These are phyloP conservation scores for Ammospiza caudacuta DNA, from an alignment of 2,113 vertebrate species.

Conservation along the genomic window DNA sequence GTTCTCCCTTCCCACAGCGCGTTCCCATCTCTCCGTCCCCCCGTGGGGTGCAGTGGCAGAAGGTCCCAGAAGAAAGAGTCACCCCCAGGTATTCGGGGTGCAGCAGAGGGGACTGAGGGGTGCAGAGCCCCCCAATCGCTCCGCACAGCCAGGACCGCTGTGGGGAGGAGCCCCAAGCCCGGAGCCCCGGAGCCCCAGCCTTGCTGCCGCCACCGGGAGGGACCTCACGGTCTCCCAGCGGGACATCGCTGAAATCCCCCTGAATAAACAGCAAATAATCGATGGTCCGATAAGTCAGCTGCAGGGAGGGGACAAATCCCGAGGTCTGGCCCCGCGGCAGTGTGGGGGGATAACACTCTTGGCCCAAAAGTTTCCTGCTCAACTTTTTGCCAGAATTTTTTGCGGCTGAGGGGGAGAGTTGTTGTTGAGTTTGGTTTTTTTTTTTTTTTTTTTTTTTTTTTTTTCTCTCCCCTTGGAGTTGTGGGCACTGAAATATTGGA, in stretches of 20 bases:
- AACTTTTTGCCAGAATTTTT: background rate
- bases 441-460: background rate
- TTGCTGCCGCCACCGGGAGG: background rate
- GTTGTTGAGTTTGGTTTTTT: background rate
- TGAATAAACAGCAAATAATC: background rate
- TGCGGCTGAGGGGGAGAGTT: background rate
- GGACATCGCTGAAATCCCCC: background rate
- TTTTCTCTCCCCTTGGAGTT: background rate
- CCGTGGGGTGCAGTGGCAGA: background rate
- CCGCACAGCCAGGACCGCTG: background rate
- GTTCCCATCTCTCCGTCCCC: background rate
- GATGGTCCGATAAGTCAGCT: background rate
- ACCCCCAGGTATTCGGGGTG: background rate
- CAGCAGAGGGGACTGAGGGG: background rate
- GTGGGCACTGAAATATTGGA: background rate
- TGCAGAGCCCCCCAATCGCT: background rate
- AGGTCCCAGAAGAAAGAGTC: background rate
- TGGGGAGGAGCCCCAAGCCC: background rate
- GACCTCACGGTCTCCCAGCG: background rate
- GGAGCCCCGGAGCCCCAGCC: background rate
- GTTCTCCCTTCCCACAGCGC: no score
- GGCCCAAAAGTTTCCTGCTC: constrained; percentile 12
- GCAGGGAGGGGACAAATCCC: background rate
- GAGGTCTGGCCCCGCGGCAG: background rate
- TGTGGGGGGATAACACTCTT: background rate